Conservation (phyloP, 2,888 invertebrate species). For the Trissolcus brochymenae region DNA sequence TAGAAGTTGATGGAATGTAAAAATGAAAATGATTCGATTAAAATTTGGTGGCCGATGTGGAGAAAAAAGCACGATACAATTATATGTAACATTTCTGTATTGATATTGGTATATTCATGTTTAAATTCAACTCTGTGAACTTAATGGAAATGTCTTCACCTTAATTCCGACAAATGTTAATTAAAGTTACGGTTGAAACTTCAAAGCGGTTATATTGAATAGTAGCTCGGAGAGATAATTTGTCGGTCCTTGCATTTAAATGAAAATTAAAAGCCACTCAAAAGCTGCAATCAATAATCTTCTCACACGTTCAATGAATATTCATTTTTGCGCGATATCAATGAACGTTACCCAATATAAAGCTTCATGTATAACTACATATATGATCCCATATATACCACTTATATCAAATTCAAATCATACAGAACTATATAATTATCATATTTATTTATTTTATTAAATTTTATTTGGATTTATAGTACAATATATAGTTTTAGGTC, state of each 20-base stretch:
- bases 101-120: slow-evolving; percentile 20
- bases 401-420: not conserved
- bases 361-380: too few relatives aligned
- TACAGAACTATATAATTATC: not conserved
- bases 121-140: not conserved
- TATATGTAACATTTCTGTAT: not conserved
- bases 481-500: too few relatives aligned
- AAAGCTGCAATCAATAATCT: slow-evolving; percentile 51
- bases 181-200: slow-evolving; percentile 51
- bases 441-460: too few relatives aligned
- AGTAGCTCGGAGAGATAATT: slow-evolving; percentile 42
- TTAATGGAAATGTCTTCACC: slow-evolving; percentile 49
- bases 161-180: slow-evolving; percentile 43
- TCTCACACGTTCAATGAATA: slow-evolving; percentile 45
- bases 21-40: too few relatives aligned
- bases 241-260: slow-evolving; percentile 54
- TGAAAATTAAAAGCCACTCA: slow-evolving; percentile 54
- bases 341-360: too few relatives aligned
- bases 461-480: too few relatives aligned
- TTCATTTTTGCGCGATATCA: slow-evolving; percentile 23
- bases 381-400: too few relatives aligned
- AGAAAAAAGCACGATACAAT: not conserved
- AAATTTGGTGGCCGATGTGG: too few relatives aligned
- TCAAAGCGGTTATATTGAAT: slow-evolving; percentile 49
- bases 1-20: too few relatives aligned